Percentiles rank a stretch among this genome's conserved stretches.
Conservation (phyloP, 2,113 vertebrate genomes). For the Myotis lucifugus region DNA sequence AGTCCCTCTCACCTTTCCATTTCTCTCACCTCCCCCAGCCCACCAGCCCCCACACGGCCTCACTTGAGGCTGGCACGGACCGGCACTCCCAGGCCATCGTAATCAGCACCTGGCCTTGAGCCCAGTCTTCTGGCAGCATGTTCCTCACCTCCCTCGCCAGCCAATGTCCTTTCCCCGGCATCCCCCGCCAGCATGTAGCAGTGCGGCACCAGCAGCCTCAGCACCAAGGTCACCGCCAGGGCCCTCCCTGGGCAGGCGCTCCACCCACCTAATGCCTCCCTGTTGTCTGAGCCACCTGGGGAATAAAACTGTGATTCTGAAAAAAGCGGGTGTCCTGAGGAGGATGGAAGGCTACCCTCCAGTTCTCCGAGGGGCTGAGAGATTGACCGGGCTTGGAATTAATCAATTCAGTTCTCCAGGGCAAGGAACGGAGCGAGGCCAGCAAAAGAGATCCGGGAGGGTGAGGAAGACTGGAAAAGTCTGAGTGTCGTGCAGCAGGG, state of each 20-base stretch:
- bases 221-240: slow-evolving; percentile 56
- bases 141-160: slow-evolving; percentile 46
- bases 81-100: background rate
- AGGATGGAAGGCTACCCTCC: background rate
- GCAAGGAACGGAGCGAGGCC: background rate
- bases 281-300: background rate
- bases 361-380: background rate
- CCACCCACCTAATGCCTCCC: background rate
- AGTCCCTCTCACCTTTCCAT: slow-evolving; percentile 53
- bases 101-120: slow-evolving; percentile 66
- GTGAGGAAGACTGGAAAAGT: background rate
- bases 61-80: background rate
- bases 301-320: background rate
- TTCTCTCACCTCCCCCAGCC: slow-evolving; percentile 12
- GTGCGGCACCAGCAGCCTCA: background rate
- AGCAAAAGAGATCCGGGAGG: background rate
- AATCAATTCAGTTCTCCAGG: background rate
- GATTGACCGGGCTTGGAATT: background rate
- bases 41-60: slow-evolving; percentile 26
- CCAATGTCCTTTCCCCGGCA: slow-evolving; percentile 51
- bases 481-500: fast-evolving
- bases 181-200: slow-evolving; percentile 23
- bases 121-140: slow-evolving; percentile 60
- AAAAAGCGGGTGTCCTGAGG: background rate
- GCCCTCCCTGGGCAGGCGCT: background rate